phyloP scores from a whole-genome alignment of 2,888 invertebrate species.

The Tipula vernalis region DNA sequence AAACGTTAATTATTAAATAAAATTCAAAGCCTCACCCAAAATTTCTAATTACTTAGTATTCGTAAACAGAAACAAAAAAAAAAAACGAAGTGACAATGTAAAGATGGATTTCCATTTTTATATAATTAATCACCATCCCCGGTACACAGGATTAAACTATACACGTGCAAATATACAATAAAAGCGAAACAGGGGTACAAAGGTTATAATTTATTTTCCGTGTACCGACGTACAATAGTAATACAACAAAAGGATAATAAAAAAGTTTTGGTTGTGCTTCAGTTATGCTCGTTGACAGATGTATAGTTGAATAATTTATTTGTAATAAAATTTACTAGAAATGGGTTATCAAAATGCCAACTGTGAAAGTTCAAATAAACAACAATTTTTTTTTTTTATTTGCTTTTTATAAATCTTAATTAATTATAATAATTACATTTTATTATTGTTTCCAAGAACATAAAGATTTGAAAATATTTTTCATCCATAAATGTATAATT shows the following conservation, averaged over 20 bases:
- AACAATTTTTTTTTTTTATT: background rate
- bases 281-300: background rate
- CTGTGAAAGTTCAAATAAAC: background rate
- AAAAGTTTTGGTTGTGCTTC: background rate
- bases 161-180: background rate
- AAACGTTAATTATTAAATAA: background rate
- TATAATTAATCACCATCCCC: background rate
- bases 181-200: background rate
- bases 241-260: background rate
- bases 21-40: background rate
- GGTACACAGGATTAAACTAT: background rate
- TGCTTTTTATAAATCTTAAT: background rate
- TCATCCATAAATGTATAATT: background rate
- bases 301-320: background rate
- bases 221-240: background rate
- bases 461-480: background rate
- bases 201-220: background rate
- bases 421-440: background rate
- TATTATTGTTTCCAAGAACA: background rate
- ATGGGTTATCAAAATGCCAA: background rate
- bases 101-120: background rate
- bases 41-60: background rate
- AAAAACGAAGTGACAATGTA: background rate
- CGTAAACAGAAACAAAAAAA: background rate
- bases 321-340: background rate